Evolutionary conservation across 2,113 vertebrate genomes (phyloP).

Genomic region (Grammomys dolichurus): DNA sequence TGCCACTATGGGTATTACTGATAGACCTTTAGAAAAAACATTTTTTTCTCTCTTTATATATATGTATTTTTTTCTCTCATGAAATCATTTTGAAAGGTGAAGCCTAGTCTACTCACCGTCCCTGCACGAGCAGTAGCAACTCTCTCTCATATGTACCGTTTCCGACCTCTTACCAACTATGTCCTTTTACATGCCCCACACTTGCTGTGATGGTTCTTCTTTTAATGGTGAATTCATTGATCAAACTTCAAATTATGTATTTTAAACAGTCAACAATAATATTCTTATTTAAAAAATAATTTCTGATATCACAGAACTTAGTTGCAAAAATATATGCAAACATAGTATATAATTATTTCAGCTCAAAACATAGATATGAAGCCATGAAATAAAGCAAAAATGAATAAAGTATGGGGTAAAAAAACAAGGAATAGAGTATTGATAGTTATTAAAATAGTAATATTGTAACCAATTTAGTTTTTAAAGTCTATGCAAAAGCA

Average conservation of each 20-base stretch:
- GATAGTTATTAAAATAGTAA: not conserved
- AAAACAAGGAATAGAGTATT: not conserved
- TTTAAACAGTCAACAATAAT: constrained; percentile 44
- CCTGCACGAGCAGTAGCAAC: not conserved
- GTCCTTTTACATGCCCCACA: not conserved
- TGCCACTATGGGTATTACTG: not conserved
- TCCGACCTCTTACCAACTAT: not conserved
- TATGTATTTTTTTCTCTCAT: not conserved
- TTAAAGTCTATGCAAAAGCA: not conserved
- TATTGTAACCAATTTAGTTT: not conserved
- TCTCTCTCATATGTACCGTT: not conserved
- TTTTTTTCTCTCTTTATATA: not conserved
- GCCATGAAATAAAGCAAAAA: constrained; percentile 19
- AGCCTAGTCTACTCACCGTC: accelerated
- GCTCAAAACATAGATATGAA: not conserved
- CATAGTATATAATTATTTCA: not conserved
- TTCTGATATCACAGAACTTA: constrained; percentile 3
- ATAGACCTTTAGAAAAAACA: not conserved
- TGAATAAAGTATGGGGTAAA: not conserved
- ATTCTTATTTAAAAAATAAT: constrained; percentile 46
- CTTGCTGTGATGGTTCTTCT: not conserved
- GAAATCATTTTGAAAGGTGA: constrained; percentile 27
- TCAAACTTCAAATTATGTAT: not conserved
- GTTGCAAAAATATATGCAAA: not conserved
- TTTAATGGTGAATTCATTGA: not conserved